These are phyloP conservation scores for Coccyzus lansbergi DNA, from an alignment of 2,797 vertebrate species.

Conservation along the genomic window DNA sequence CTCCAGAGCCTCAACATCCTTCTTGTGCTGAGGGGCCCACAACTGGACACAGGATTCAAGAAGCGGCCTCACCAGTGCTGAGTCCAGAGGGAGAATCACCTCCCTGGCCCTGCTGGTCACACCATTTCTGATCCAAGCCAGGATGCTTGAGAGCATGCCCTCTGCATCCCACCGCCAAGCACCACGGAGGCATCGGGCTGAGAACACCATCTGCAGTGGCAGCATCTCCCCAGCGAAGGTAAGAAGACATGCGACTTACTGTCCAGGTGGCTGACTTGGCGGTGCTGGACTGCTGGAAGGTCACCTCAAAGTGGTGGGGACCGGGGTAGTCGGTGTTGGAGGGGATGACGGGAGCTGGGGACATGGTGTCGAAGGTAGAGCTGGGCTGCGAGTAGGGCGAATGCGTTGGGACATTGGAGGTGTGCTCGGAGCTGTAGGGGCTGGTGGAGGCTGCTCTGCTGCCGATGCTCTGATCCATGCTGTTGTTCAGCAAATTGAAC, in stretches of 20 bases:
- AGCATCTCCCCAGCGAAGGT: not conserved
- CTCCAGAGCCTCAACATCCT: no score
- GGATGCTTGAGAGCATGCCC: not conserved
- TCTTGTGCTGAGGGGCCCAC: no score
- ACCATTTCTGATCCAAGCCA: no score
- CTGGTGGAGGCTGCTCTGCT: slow-evolving; percentile 91
- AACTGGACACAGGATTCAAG: no score
- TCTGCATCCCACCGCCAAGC: not conserved
- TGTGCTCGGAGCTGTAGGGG: slow-evolving; percentile 95
- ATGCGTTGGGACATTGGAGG: slow-evolving; percentile 91
- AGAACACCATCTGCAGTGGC: rapidly evolving
- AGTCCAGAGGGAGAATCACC: no score
- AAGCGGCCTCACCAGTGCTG: no score
- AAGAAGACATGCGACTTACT: slow-evolving; percentile 82
- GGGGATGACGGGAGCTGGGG: slow-evolving; percentile 94
- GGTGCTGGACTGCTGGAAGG: slow-evolving; percentile 98
- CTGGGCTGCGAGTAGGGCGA: slow-evolving; percentile 98
- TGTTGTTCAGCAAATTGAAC: slow-evolving; percentile 98
- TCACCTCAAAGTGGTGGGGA: slow-evolving; percentile 94
- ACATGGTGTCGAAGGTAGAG: slow-evolving; percentile 98
- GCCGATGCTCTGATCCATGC: slow-evolving; percentile 96
- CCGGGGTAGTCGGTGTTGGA: slow-evolving; percentile 98
- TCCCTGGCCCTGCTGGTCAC: no score
- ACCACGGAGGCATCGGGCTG: rapidly evolving
- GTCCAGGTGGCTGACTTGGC: slow-evolving; percentile 99